These are phyloP conservation scores for Amblyjoppa fuscipennis DNA, from an alignment of 2,888 invertebrate species.

Conservation along the genomic window DNA sequence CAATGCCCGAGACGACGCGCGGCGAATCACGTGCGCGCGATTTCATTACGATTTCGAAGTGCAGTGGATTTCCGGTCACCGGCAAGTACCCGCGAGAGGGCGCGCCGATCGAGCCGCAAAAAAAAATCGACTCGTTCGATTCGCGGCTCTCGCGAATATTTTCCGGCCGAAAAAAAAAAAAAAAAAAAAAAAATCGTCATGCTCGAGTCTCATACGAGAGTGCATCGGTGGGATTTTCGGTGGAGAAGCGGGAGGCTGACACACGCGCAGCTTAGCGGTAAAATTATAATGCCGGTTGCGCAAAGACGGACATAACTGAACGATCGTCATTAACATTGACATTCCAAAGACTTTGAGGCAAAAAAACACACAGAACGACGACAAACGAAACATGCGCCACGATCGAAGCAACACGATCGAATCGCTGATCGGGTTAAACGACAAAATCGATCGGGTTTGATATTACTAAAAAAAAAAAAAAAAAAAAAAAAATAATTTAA, in stretches of 20 bases:
- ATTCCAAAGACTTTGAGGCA: slow-evolving; percentile 10
- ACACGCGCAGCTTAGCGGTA: neutral
- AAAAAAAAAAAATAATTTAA: neutral
- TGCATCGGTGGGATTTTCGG: neutral
- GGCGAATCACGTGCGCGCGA: neutral
- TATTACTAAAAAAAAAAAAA: neutral
- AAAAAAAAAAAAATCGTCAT: slow-evolving; percentile 27
- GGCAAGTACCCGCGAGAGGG: neutral
- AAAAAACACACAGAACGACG: slow-evolving; percentile 26
- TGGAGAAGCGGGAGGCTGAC: neutral
- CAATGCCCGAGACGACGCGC: neutral
- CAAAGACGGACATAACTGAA: neutral
- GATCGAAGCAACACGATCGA: slow-evolving; percentile 48
- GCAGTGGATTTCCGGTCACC: neutral
- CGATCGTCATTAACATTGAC: slow-evolving; percentile 43
- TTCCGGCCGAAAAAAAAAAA: slow-evolving; percentile 21
- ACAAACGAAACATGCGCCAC: slow-evolving; percentile 47
- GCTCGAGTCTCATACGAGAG: slow-evolving; percentile 48
- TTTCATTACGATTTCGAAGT: neutral
- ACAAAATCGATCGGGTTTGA: neutral
- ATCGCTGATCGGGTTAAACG: slow-evolving; percentile 5
- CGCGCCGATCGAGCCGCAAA: neutral
- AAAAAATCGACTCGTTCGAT: neutral
- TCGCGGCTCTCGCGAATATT: neutral
- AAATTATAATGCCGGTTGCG: slow-evolving; percentile 35